These are phyloP conservation scores for Globicephala melas DNA, from an alignment of 2,113 vertebrate species.

Conservation along the genomic window DNA sequence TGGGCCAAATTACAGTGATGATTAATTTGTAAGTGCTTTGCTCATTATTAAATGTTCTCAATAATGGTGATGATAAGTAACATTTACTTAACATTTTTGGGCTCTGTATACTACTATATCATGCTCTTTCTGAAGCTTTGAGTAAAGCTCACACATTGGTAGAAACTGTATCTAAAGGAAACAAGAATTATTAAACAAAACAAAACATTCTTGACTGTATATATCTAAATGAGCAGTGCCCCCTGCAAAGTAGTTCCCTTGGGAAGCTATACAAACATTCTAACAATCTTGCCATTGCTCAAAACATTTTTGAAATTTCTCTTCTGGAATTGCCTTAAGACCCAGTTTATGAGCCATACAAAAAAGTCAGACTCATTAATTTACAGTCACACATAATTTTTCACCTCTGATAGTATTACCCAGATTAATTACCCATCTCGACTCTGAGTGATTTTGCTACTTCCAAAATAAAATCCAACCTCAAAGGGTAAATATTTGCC, in stretches of 20 bases:
- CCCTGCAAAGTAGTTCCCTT: neutral
- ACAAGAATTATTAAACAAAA: neutral
- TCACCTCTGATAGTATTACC: neutral
- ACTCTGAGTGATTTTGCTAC: neutral
- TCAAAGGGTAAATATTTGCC: neutral
- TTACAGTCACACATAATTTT: conserved; percentile 33
- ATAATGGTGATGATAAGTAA: neutral
- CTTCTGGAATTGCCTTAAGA: conserved; percentile 16
- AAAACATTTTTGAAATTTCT: conserved; percentile 30
- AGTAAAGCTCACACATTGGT: neutral
- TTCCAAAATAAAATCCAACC: conserved; percentile 48
- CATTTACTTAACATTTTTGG: neutral
- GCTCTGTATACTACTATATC: neutral
- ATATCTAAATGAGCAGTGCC: neutral
- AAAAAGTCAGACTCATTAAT: conserved; percentile 47
- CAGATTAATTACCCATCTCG: conserved; percentile 2
- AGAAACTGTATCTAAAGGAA: conserved; percentile 19
- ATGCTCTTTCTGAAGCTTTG: neutral
- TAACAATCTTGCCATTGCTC: neutral
- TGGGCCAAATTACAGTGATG: neutral
- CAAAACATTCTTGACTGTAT: neutral
- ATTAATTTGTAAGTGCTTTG: neutral
- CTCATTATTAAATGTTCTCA: neutral
- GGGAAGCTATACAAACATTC: conserved; percentile 23
- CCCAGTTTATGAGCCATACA: conserved; percentile 37